These are phyloP conservation scores for Bombus picipes DNA, from an alignment of 1,140 invertebrate genomes.

Conservation along the genomic window DNA sequence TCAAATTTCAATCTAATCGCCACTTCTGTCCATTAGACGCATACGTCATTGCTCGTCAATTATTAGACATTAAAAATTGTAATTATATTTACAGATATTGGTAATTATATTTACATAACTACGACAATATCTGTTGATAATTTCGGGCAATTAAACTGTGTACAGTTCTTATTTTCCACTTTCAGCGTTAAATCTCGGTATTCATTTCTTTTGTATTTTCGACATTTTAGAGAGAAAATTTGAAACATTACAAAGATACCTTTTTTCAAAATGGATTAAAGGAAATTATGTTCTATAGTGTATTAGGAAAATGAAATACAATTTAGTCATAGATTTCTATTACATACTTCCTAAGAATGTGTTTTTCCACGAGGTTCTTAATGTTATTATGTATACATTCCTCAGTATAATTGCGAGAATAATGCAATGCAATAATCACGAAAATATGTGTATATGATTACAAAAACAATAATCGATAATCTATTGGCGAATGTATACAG, in stretches of 20 bases:
- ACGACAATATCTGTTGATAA: background rate
- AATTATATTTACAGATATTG: background rate
- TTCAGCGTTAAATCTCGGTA: too few relatives aligned
- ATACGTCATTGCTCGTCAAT: background rate
- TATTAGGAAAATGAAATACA: too few relatives aligned
- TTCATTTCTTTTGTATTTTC: too few relatives aligned
- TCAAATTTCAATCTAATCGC: background rate
- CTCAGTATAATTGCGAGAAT: background rate
- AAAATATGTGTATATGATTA: background rate
- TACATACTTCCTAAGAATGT: too few relatives aligned
- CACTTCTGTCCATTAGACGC: background rate
- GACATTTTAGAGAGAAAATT: too few relatives aligned
- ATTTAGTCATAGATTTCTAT: too few relatives aligned
- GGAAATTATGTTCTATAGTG: too few relatives aligned
- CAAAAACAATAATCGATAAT: background rate
- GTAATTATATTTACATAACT: background rate
- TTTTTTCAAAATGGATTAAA: too few relatives aligned
- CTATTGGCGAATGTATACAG: background rate
- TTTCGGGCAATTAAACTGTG: background rate
- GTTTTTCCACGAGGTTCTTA: too few relatives aligned
- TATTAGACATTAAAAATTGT: background rate
- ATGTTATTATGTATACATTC: too few relatives aligned
- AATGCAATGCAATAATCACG: background rate
- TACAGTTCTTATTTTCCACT: too few relatives aligned
- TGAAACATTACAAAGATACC: too few relatives aligned